Base-by-base conservation (phyloP, 2,113 vertebrate genomes). In the Chaetura pelagica region DNA sequence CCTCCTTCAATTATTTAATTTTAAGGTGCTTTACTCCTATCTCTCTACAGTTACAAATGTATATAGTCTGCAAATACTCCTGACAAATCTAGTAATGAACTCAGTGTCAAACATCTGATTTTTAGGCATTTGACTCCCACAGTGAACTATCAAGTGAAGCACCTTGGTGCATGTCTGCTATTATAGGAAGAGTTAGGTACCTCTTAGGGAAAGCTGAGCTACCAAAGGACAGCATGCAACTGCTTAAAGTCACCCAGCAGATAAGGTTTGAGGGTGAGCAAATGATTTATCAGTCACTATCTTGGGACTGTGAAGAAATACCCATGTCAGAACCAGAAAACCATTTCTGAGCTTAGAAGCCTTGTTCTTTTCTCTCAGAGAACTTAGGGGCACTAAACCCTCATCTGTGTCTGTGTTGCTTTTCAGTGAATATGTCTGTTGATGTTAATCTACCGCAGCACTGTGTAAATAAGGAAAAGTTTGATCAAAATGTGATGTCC, bases 1-100 rank as follows among this genome's bases (percentile, higher is more conserved):
- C 83, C 86, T 96, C 66, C 89, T 96, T 97, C 97, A 92, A 96
- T 97, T 93, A 93, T 93, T 96, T 90, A 69, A 95, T 97, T 96
- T 97, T 89, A 93, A 94, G 91, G 94, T 94, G 69, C 90, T 96
- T 90, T 38, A 74, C 40, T 87, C 62, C 77, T 87, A 29, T 71
- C 20, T 89, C 71, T 94, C 51, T 57, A 30, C 29, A 46, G 26
- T 71, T 84, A 61, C 48, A 64, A 73, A 66, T 38, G 30, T 52
- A 44, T 62, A 42, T 38, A 77, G 59, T 51, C 55, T 90, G 71
- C 29, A 90, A 51, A 74, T 24, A 51, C 11, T 29, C 17, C 40
- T 66, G 32, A 51, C 48, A 81, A 62, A 67, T 51, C 42, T 58
- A 44, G 40, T 34, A 29, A 79, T 68, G 42, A 44, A 30, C 59